phyloP scores from a whole-genome alignment of 2,888 invertebrate species.

The Zygogramma bicolorata region DNA sequence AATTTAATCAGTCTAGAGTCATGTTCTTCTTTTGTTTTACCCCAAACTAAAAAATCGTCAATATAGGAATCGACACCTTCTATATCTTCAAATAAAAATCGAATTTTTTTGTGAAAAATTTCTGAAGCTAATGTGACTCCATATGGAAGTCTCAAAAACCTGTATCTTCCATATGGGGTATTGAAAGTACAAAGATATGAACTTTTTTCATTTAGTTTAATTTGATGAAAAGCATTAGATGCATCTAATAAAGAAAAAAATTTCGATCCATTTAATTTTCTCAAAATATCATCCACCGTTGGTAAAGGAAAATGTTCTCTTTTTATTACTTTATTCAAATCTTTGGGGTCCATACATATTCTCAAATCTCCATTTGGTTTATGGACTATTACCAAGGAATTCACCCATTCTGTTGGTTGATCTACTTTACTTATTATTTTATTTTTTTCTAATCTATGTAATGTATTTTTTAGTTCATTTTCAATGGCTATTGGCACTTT shows the following conservation, averaged over 20 bases:
- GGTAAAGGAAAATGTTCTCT: background rate
- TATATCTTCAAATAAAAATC: conserved; percentile 4
- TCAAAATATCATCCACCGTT: background rate
- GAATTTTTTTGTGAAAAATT: background rate
- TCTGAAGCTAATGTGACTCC: background rate
- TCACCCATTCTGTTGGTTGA: background rate
- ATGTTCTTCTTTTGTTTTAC: background rate
- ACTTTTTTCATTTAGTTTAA: background rate
- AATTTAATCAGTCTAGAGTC: background rate
- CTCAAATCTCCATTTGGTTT: background rate
- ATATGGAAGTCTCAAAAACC: background rate
- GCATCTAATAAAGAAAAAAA: background rate
- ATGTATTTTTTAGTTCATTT: no score
- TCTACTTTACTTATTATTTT: no score
- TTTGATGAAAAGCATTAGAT: background rate
- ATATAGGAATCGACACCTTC: background rate
- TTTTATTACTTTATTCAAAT: background rate
- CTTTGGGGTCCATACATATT: background rate
- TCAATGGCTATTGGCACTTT: no score
- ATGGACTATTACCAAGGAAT: background rate
- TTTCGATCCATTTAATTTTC: background rate
- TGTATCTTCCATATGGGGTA: background rate
- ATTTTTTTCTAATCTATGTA: no score
- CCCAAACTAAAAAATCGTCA: conserved; percentile 10
- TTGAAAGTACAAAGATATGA: background rate